Conservation (phyloP, 2,113 vertebrate genomes). For the Malurus elegans region DNA sequence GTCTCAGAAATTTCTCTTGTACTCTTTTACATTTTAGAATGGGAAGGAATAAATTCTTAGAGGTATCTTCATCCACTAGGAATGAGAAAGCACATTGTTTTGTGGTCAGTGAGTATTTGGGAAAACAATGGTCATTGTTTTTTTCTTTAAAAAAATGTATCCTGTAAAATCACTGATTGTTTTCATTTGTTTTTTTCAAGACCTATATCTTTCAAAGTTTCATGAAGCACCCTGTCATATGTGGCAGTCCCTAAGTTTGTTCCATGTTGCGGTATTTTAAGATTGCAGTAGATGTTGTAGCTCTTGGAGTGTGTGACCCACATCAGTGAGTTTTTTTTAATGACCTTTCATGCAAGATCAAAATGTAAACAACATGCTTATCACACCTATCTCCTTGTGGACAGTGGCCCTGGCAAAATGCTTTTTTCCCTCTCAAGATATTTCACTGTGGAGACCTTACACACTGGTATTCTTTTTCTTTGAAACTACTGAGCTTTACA, state of each 20-base stretch:
- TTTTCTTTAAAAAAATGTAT: not conserved
- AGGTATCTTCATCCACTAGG: not conserved
- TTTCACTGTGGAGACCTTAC: not conserved
- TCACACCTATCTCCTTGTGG: not conserved
- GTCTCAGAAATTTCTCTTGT: not conserved
- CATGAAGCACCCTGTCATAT: not conserved
- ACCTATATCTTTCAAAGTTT: not conserved
- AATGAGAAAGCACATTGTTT: not conserved
- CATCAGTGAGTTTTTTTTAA: not conserved
- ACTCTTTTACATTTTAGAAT: not conserved
- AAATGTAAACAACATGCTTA: not conserved
- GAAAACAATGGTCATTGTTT: not conserved
- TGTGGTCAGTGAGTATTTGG: not conserved
- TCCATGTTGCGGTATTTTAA: not conserved
- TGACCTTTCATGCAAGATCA: not conserved
- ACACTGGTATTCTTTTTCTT: not conserved
- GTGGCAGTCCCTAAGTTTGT: not conserved
- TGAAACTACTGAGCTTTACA: not conserved
- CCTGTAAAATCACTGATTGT: not conserved
- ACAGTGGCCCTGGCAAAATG: not conserved
- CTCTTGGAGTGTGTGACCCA: not conserved
- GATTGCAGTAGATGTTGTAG: not conserved
- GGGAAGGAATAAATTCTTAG: not conserved
- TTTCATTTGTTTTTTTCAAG: not conserved
- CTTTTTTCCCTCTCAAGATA: not conserved